These are phyloP conservation scores for Epinephelus fuscoguttatus DNA, from an alignment of 2,113 vertebrate genomes.

Conservation along the genomic window DNA sequence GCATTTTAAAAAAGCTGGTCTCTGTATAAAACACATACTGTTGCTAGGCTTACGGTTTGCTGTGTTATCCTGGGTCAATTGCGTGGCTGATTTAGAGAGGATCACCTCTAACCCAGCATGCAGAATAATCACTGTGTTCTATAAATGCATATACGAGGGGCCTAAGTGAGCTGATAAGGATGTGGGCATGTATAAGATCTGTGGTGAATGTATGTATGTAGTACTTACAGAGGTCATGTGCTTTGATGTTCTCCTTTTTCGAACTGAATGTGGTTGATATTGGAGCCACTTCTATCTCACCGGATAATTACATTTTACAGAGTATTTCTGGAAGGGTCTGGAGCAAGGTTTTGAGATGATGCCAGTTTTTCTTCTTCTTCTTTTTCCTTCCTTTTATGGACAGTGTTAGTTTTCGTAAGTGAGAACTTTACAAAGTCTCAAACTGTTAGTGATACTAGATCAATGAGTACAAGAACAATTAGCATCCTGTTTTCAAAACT, in stretches of 20 bases:
- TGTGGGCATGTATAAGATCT: neutral
- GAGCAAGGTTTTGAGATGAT: neutral
- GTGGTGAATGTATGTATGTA: neutral
- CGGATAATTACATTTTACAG: neutral
- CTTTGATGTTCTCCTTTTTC: neutral
- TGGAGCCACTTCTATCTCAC: neutral
- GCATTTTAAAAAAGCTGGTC: neutral
- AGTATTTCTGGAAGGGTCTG: neutral
- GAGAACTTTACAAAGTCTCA: neutral
- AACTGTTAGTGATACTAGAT: neutral
- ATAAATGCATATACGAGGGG: neutral
- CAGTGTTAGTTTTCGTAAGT: neutral
- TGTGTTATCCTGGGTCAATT: neutral
- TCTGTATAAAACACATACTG: neutral
- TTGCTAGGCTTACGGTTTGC: neutral
- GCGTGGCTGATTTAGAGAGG: neutral
- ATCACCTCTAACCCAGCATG: constrained; percentile 1
- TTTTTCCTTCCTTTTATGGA: neutral
- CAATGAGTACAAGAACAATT: neutral
- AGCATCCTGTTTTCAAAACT: neutral
- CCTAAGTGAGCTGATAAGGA: neutral
- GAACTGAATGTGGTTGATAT: neutral
- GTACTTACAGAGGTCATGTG: neutral
- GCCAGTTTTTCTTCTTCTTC: neutral
- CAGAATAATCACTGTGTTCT: neutral